These are phyloP conservation scores for Mellilla xanthometata DNA, from an alignment of 2,888 invertebrate genomes.

Conservation along the genomic window DNA sequence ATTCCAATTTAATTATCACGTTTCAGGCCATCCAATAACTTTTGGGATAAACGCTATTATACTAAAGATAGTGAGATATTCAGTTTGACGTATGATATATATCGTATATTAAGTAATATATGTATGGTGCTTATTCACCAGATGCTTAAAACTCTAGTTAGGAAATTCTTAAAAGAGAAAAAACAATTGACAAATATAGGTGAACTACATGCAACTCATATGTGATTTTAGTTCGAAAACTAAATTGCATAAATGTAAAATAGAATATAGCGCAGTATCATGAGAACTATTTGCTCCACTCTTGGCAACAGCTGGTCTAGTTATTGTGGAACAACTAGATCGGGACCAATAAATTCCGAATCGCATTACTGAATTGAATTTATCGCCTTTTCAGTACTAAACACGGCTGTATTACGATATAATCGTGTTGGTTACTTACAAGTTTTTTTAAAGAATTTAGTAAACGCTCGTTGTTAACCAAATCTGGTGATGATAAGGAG, in stretches of 20 bases:
- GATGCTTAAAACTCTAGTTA: too few relatives aligned
- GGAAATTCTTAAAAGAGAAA: too few relatives aligned
- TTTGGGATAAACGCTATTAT: too few relatives aligned
- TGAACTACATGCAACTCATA: too few relatives aligned
- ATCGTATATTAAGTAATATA: too few relatives aligned
- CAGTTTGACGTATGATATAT: too few relatives aligned
- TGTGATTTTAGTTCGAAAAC: not conserved
- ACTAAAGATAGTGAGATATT: too few relatives aligned
- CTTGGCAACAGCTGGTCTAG: constrained; percentile 50
- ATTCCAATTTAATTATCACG: too few relatives aligned
- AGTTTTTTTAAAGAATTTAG: constrained; percentile 18
- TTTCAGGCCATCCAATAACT: too few relatives aligned
- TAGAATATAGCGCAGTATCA: constrained; percentile 35
- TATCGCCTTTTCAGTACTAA: constrained; percentile 51
- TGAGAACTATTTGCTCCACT: constrained; percentile 50
- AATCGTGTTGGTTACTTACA: constrained; percentile 22
- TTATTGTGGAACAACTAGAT: constrained; percentile 55
- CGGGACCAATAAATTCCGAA: constrained; percentile 66
- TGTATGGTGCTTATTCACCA: too few relatives aligned
- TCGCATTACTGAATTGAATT: constrained; percentile 63
- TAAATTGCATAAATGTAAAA: not conserved
- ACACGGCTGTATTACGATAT: constrained; percentile 48
- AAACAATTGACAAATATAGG: too few relatives aligned
- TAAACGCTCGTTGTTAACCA: constrained; percentile 14
- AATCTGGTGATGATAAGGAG: constrained; percentile 7